Evolutionary conservation across 1,140 invertebrate species (phyloP).

Genomic region (Dendrolimus kikuchii): DNA sequence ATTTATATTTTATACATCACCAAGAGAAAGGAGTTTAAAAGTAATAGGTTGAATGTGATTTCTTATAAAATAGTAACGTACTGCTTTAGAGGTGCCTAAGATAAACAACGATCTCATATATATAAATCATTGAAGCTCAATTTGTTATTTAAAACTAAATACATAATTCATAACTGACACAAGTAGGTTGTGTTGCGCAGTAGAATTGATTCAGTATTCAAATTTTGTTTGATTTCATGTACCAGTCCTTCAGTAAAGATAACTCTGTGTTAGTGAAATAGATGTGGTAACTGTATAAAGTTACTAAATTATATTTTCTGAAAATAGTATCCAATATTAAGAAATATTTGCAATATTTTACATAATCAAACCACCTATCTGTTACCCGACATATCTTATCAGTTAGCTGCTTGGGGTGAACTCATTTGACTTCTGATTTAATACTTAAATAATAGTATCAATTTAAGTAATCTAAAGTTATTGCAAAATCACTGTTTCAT

Average conservation of each 20-base stretch:
- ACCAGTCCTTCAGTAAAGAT: slow-evolving; percentile 14
- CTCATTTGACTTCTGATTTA: no score
- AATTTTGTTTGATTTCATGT: slow-evolving; percentile 20
- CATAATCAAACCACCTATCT: no score
- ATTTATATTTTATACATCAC: not conserved
- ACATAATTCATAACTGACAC: slow-evolving; percentile 45
- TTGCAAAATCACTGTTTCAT: no score
- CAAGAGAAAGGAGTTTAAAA: not conserved
- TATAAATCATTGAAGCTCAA: slow-evolving; percentile 34
- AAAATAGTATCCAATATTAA: no score
- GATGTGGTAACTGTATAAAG: not conserved
- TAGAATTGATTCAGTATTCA: slow-evolving; percentile 40
- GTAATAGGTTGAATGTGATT: no score
- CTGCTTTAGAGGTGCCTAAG: slow-evolving; percentile 13
- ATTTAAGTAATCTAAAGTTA: no score
- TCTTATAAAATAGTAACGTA: not conserved
- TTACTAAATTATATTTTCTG: no score
- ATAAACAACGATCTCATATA: slow-evolving; percentile 33
- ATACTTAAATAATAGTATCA: no score
- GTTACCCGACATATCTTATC: no score
- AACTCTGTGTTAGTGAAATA: not conserved
- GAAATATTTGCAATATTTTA: no score
- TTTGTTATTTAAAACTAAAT: slow-evolving; percentile 55
- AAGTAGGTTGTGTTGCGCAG: slow-evolving; percentile 36
- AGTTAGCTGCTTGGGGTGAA: no score